Base-by-base conservation (phyloP, 2,797 vertebrate genomes). In the Dendrocincla tyrannina region DNA sequence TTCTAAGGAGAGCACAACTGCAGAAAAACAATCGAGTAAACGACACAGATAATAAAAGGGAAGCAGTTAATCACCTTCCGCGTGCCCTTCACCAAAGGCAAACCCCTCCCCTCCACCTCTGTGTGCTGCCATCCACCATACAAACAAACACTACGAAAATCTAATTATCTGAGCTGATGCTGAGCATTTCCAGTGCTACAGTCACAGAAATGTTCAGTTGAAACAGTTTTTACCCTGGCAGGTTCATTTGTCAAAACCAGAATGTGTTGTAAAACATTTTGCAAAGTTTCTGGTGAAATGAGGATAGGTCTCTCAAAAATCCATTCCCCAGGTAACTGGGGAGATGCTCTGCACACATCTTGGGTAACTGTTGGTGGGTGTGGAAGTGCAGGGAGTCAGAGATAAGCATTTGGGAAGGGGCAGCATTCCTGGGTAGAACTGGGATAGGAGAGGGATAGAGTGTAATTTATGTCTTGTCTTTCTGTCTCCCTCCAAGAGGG, bases 211-310 rank as follows among this genome's bases (percentile, higher is more conserved):
- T 37, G 75, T 42, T 66, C 11, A 5, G 17, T 47, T 91, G 64
- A 85, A 95, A 67, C 14, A 14, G 41, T 56, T 41, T 81, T 83
- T 85, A 59, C n/a, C 46, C 56, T 88, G 91, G 66, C 82, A 81
- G 85, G 50, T 53, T 53, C 66, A 90, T 91, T 88, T 91, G 46
- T 96, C 89, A 94, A 88, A 91, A 64, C 5, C 22, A 66, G 66
- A 73, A 58, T 2, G 7, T 46, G 68, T 4, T 91, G 56, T 62
- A 88, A 83, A 94, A 82, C 0, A 5, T 79, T 88, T 83, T 83
- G 85, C 41, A 35, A 53, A 85, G 60, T 39, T 88, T 70, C 79
- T 78, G 69, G 41, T 64, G 80, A n/a, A 62, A 81, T 6, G 9
- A 16, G 50, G 44, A 44, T n/a, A 60, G 44, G 68, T 53, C 9